Percentiles rank a stretch among this genome's conserved stretches.
Conservation (phyloP, 1,140 invertebrate species). For the Brachionus asplanchnoidis region DNA sequence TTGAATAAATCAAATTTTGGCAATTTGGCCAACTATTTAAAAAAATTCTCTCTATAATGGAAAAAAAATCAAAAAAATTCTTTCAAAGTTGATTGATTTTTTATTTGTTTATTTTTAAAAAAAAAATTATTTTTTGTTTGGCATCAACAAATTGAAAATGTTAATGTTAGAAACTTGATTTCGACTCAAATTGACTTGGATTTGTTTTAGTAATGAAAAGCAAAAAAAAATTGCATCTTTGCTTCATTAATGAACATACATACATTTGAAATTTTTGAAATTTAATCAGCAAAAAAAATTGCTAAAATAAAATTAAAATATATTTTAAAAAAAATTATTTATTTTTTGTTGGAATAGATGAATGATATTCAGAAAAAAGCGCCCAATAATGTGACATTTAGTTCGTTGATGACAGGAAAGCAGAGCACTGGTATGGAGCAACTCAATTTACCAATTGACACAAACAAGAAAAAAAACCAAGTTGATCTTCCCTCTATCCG, state of each 20-base stretch:
- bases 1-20: not conserved
- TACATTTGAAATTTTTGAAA: not conserved
- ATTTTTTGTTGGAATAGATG: not conserved
- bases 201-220: not conserved
- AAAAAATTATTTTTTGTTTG: not conserved
- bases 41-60: too few species aligned
- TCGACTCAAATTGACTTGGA: not conserved
- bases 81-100: not conserved
- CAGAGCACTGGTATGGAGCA: not conserved
- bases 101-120: not conserved
- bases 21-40: not conserved
- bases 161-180: not conserved
- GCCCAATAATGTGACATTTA: conserved; percentile 10
- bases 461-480: conserved; percentile 24
- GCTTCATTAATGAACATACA: not conserved
- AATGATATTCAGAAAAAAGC: conserved; percentile 5
- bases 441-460: conserved; percentile 7
- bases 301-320: not conserved
- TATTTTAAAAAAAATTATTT: not conserved
- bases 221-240: not conserved
- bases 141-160: not conserved
- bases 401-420: not conserved
- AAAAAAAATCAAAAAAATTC: too few species aligned
- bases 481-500: conserved; percentile 12
- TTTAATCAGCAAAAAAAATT: not conserved